Percentiles rank a stretch among this genome's conserved stretches.
phyloP scores from a whole-genome alignment of 2,113 vertebrate genomes.

The Nannobrachium achirus region DNA sequence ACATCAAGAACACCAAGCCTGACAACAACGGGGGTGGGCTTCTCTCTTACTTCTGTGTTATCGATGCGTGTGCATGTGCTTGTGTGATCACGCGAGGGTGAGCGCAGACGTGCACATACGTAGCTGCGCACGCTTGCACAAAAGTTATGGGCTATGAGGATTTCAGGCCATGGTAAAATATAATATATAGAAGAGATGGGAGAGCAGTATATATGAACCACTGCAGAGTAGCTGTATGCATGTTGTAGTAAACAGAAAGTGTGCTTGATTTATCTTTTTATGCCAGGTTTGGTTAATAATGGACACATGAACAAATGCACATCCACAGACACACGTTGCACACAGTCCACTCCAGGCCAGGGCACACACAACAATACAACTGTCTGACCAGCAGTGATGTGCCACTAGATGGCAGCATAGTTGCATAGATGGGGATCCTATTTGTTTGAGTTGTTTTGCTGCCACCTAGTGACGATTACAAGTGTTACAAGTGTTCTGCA shows the following conservation, averaged over 20 bases:
- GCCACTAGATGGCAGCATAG: constrained; percentile 71
- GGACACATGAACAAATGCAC: not conserved
- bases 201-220: too few species aligned
- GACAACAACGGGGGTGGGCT: constrained; percentile 89
- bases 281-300: not conserved
- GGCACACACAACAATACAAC: constrained; percentile 1
- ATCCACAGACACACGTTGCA: not conserved
- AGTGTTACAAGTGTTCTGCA: not conserved
- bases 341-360: not conserved
- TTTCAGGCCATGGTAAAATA: too few species aligned
- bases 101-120: not conserved
- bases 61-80: too few species aligned
- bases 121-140: constrained; percentile 4
- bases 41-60: constrained; percentile 23
- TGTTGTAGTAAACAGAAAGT: too few species aligned
- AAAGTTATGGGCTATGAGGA: too few species aligned
- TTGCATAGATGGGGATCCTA: constrained; percentile 6
- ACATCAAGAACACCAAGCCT: constrained; percentile 94
- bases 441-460: constrained; percentile 34
- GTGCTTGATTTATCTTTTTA: too few species aligned
- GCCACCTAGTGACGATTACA: constrained; percentile 53
- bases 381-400: not conserved
- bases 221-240: too few species aligned
- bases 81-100: not conserved
- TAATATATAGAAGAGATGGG: too few species aligned